Base-by-base conservation (phyloP, 2,113 vertebrate genomes). In the Potamarius usumacintae region DNA sequence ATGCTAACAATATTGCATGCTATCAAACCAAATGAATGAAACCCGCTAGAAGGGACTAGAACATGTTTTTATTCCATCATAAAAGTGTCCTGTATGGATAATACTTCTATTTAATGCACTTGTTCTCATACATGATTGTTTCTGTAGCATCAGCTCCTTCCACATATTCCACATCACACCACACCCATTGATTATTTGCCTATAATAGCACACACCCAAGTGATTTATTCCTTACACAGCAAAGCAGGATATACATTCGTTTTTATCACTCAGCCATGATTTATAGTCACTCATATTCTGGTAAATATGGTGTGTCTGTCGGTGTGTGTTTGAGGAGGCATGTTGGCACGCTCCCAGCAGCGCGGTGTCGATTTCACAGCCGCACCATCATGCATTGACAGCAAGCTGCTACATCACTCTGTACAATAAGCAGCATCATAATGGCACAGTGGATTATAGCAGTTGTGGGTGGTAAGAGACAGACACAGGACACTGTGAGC, bases 381-480 rank as follows among this genome's bases (percentile, higher is more conserved):
- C 89, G 90, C 93, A 92, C 92, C 93, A 90, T 93, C 90, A 42
- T 5, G 80, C 92, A 76, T 93, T 94, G 93, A 95, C 55, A 84
- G 86, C 89, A 92, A 90, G 93, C 93, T 92, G 93, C 92, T 96
- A 95, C 96, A 96, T 96, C 95, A 93, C 92, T 91, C 94, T 94
- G 91, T 93, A 95, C 96, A 96, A 96, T 96, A 96, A 95, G 93
- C 91, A 90, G 91, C 85, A 87, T 92, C 93, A 95, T 96, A 96
- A 97, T 97, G 93, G 94, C 90, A 90, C 85, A 87, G 89, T 93
- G 95, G 96, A 96, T 97, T 96, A 97, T 92, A 94, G 96, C 95
- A 96, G 95, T 96, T 94, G 96, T 94, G 93, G 94, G 95, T 95
- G 96, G 96, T 97, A 97, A 97, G 96, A 97, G 97, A 97, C 95